These are phyloP conservation scores for Hemitrygon akajei DNA, from an alignment of 2,797 vertebrate genomes.

Conservation along the genomic window DNA sequence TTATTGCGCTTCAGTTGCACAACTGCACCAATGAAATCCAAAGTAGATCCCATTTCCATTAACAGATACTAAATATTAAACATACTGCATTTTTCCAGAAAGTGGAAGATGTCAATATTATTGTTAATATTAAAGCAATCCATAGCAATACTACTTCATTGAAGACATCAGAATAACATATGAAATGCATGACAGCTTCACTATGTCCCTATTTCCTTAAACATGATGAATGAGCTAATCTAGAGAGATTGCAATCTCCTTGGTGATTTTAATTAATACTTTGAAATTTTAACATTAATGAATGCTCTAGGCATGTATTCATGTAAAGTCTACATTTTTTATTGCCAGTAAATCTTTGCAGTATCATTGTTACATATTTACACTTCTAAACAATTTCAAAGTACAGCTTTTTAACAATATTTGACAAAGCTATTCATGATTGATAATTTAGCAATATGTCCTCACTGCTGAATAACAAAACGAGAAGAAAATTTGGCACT, in stretches of 20 bases:
- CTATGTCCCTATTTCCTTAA: neutral
- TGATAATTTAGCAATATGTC: slow-evolving; percentile 38
- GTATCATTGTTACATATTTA: slow-evolving; percentile 38
- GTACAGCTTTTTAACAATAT: slow-evolving; percentile 10
- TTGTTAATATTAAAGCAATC: neutral
- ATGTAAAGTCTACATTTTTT: slow-evolving; percentile 39
- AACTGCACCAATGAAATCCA: neutral
- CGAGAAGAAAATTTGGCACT: slow-evolving; percentile 30
- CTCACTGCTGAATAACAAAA: slow-evolving; percentile 23
- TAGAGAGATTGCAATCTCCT: neutral
- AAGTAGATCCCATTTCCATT: neutral
- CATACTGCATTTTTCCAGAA: neutral
- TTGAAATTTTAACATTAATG: neutral
- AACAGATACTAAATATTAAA: neutral
- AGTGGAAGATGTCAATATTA: neutral
- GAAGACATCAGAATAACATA: neutral
- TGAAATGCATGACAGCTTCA: neutral
- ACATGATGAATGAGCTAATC: neutral
- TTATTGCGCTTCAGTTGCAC: neutral
- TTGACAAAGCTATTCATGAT: slow-evolving; percentile 1
- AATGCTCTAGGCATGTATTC: neutral
- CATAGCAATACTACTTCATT: neutral
- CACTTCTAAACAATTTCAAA: slow-evolving; percentile 34
- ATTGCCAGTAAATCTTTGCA: slow-evolving; percentile 44
- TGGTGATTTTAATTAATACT: neutral